Conservation (phyloP, 1,140 invertebrate species). For the Capitella teleta region DNA sequence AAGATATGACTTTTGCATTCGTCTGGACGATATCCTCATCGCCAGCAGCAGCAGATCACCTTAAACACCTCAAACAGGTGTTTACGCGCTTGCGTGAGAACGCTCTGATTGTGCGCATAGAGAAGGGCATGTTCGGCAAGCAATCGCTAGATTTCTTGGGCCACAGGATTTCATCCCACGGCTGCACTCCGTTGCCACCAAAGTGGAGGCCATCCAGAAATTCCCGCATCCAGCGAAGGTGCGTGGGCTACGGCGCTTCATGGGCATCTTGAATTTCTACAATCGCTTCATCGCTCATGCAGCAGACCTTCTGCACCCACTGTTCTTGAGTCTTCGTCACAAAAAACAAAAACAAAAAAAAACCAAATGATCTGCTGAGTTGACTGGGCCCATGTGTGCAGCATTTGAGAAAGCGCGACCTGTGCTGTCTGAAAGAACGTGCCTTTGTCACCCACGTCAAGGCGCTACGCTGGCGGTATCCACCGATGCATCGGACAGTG, state of each 20-base stretch:
- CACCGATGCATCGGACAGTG: not conserved
- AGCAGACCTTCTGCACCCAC: not conserved
- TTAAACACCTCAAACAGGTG: no score
- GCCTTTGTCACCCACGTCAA: not conserved
- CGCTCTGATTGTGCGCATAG: not conserved
- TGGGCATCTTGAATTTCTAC: not conserved
- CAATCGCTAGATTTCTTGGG: not conserved
- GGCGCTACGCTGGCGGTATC: no score
- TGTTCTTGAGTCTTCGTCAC: not conserved
- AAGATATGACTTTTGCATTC: slow-evolving; percentile 7
- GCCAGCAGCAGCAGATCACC: slow-evolving; percentile 1
- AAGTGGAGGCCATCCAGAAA: slow-evolving; percentile 9
- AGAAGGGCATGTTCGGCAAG: not conserved
- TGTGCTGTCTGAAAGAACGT: not conserved
- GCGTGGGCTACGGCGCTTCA: not conserved
- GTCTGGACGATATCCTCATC: slow-evolving; percentile 14
- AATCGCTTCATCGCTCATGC: not conserved
- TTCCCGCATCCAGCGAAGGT: not conserved
- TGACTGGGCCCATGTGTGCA: no score
- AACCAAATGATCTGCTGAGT: no score
- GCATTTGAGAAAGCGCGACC: no score
- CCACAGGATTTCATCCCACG: not conserved
- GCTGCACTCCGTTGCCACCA: no score
- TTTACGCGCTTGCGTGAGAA: not conserved
- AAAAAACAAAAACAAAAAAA: not conserved